Percentiles rank a stretch among this genome's conserved stretches.
Evolutionary conservation across 1,140 invertebrate species (phyloP).

Genomic region (Sycophila sp.): DNA sequence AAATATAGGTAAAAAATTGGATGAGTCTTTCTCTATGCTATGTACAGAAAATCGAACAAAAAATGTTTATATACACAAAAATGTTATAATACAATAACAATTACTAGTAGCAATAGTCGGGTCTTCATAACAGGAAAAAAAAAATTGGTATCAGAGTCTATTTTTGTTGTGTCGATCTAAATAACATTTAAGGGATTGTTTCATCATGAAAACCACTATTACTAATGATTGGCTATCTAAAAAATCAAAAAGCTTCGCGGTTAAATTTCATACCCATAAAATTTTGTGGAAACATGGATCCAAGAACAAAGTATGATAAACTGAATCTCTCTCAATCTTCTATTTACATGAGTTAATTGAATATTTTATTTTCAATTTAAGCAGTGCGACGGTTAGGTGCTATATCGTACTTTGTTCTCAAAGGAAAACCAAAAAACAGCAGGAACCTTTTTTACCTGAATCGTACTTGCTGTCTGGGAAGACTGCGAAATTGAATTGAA

Average conservation of each 20-base stretch:
- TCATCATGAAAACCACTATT: background rate
- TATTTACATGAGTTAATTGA: background rate
- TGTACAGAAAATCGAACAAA: background rate
- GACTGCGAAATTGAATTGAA: slow-evolving; percentile 64
- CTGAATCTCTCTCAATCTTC: too few species aligned
- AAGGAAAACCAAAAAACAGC: slow-evolving; percentile 48
- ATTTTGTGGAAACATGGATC: background rate
- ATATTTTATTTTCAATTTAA: background rate
- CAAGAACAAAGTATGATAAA: background rate
- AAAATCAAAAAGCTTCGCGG: background rate
- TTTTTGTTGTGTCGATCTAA: too few species aligned
- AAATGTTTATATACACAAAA: too few species aligned
- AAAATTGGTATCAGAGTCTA: too few species aligned
- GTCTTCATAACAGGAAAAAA: too few species aligned
- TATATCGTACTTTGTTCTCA: slow-evolving; percentile 51
- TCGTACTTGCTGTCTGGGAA: slow-evolving; percentile 62
- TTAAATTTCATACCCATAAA: slow-evolving; percentile 3
- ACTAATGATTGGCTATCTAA: background rate
- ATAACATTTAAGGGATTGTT: too few species aligned
- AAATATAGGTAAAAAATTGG: background rate
- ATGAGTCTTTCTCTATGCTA: background rate
- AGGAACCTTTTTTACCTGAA: slow-evolving; percentile 62
- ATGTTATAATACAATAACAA: too few species aligned
- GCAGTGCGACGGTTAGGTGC: too few species aligned
- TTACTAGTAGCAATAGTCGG: too few species aligned